phyloP scores from a whole-genome alignment of 2,797 vertebrate species.

The Cyprinodon diabolis region DNA sequence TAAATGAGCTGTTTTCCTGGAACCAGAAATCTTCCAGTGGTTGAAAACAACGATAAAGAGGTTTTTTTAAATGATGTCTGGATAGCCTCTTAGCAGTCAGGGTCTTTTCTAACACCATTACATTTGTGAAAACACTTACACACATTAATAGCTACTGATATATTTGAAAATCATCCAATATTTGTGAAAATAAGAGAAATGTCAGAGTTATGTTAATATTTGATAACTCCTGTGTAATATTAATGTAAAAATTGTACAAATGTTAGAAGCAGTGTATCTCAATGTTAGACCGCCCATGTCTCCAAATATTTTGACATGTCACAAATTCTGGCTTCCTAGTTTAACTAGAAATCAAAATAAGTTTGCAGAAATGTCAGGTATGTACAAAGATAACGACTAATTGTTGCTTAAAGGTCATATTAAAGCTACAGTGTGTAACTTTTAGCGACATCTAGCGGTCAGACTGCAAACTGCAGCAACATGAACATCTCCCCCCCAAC shows the following conservation, averaged over 20 bases:
- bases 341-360: background rate
- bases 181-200: background rate
- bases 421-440: no score
- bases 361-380: background rate
- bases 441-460: no score
- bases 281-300: background rate
- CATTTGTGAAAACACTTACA: no score
- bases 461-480: no score
- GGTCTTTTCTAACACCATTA: background rate
- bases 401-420: background rate
- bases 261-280: background rate
- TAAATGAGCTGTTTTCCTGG: slow-evolving; percentile 3
- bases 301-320: background rate
- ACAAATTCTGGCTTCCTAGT: background rate
- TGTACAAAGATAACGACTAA: background rate
- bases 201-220: background rate
- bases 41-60: slow-evolving; percentile 1
- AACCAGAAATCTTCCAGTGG: background rate
- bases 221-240: background rate
- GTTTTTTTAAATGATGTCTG: background rate
- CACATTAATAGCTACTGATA: background rate
- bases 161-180: background rate
- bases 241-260: background rate
- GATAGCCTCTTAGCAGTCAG: background rate
- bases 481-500: no score